Percentiles rank a stretch among this genome's conserved stretches.
These are phyloP conservation scores for Antennarius striatus DNA, from an alignment of 2,113 vertebrate genomes.

Conservation along the genomic window DNA sequence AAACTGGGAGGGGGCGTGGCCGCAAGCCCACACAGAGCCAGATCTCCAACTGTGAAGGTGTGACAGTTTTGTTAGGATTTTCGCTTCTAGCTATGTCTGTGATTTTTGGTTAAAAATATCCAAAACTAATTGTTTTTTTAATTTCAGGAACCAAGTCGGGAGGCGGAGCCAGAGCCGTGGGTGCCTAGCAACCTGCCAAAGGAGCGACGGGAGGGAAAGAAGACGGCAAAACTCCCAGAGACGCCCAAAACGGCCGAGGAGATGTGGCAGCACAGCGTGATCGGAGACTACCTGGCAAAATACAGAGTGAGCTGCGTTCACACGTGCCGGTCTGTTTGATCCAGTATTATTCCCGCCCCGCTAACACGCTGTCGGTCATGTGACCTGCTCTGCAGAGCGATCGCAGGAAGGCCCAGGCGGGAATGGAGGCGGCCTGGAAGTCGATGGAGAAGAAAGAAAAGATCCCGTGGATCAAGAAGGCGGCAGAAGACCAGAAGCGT, in stretches of 20 bases:
- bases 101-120: neutral
- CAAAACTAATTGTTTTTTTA: no score
- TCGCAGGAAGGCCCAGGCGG: conserved; percentile 77
- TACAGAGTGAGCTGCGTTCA: conserved; percentile 72
- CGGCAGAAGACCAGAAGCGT: conserved; percentile 84
- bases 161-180: conserved; percentile 74
- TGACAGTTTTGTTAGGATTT: neutral
- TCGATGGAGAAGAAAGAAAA: conserved; percentile 86
- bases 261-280: conserved; percentile 83
- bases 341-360: no score
- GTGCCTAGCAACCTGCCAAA: conserved; percentile 33
- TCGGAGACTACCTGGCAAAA: conserved; percentile 81
- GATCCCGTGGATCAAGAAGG: conserved; percentile 85
- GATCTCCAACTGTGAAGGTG: conserved; percentile 75
- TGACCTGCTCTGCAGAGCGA: conserved; percentile 70
- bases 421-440: conserved; percentile 81
- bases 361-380: neutral
- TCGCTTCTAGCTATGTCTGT: no score
- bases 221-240: conserved; percentile 74
- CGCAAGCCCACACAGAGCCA: conserved; percentile 71
- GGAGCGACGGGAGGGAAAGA: conserved; percentile 71
- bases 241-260: conserved; percentile 81
- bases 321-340: neutral
- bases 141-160: conserved; percentile 69
- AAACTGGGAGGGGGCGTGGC: conserved; percentile 43